phyloP scores from a whole-genome alignment of 2,113 vertebrate species.

The Recurvirostra avosetta region DNA sequence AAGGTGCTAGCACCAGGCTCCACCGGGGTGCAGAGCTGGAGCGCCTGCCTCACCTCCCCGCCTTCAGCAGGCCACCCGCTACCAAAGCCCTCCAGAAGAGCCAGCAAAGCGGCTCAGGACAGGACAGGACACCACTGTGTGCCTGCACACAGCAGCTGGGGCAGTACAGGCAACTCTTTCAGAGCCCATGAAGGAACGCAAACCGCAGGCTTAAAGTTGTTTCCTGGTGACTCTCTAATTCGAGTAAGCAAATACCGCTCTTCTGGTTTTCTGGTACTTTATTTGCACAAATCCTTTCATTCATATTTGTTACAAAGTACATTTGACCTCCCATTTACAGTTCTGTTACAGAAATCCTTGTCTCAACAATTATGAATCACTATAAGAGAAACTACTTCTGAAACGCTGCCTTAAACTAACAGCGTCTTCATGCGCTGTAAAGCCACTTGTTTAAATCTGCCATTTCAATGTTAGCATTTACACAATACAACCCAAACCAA shows the following conservation, averaged over 20 bases:
- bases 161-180: background rate
- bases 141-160: background rate
- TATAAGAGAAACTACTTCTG: background rate
- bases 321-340: background rate
- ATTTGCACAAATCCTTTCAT: background rate
- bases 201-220: background rate
- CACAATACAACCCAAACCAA: background rate
- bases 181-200: accelerated
- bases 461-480: background rate
- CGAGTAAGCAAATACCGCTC: background rate
- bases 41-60: accelerated
- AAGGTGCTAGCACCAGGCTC: too few species aligned
- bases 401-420: background rate
- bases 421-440: background rate
- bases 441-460: background rate
- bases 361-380: background rate
- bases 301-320: background rate
- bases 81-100: background rate
- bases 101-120: background rate
- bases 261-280: background rate
- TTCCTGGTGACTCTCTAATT: background rate
- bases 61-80: accelerated
- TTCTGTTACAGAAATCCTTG: background rate
- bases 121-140: accelerated
- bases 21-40: accelerated